phyloP scores from a whole-genome alignment of 2,888 invertebrate genomes.

The Leucoma salicis region DNA sequence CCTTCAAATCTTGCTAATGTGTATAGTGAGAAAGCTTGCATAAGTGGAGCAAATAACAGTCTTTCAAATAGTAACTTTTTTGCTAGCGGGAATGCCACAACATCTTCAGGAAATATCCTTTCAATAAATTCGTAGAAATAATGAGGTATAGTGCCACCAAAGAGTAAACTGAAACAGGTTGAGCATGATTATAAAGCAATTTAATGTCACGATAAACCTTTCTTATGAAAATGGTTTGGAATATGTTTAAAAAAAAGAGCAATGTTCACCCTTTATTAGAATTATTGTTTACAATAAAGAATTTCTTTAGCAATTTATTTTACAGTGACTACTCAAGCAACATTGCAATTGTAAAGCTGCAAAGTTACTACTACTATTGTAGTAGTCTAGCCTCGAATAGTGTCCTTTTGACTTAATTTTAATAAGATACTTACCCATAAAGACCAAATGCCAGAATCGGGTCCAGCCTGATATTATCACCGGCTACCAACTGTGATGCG shows the following conservation, averaged over 20 bases:
- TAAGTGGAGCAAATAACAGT: slow-evolving; percentile 86
- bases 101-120: slow-evolving; percentile 80
- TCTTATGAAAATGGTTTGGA: too few relatives aligned
- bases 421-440: slow-evolving; percentile 85
- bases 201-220: too few relatives aligned
- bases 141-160: slow-evolving; percentile 91
- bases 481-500: slow-evolving; percentile 87
- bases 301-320: too few relatives aligned
- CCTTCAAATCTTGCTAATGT: slow-evolving; percentile 89
- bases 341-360: too few relatives aligned
- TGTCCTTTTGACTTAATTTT: too few relatives aligned
- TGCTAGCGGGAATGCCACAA: slow-evolving; percentile 77
- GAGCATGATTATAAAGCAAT: too few relatives aligned
- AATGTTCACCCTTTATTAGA: too few relatives aligned
- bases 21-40: slow-evolving; percentile 88
- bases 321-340: too few relatives aligned
- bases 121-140: slow-evolving; percentile 87
- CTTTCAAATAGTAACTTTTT: slow-evolving; percentile 87
- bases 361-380: neutral
- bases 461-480: slow-evolving; percentile 83
- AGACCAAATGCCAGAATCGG: slow-evolving; percentile 87
- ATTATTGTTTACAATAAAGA: neutral
- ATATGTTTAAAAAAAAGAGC: too few relatives aligned
- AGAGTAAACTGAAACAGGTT: slow-evolving; percentile 83
- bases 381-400: too few relatives aligned